Base-by-base conservation (phyloP, 2,113 vertebrate species). In the Epinephelus fuscoguttatus region DNA sequence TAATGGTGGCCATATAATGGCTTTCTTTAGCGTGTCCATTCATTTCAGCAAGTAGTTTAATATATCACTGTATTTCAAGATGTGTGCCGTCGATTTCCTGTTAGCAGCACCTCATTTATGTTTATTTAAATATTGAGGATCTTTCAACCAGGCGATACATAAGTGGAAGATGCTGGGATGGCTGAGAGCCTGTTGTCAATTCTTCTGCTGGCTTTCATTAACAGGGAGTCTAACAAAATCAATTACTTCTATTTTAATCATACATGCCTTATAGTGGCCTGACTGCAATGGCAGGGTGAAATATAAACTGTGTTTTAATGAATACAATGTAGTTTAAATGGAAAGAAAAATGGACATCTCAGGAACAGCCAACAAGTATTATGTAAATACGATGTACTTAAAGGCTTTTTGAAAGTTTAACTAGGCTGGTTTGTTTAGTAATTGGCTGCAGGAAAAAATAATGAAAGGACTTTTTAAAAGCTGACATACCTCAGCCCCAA, bases 111-210 rank as follows among this genome's bases (percentile, higher is more conserved):
- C 70, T 80, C 81, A 23, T 91, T 88, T 88, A 85, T 91, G 84
- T 90, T 91, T 91, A 89, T 93, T 90, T 88, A 91, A 91, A 85
- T 88, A 93, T 88, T 78, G 82, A 89, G 81, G 81, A 88, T 84
- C 82, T 87, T 89, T 94, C 82, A 88, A 0, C 49, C 49, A 3
- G 6, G 23, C 71, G 85, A 79, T 59, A 53, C 61, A 70, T 69
- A 81, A 75, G 66, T 74, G 70, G 67, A 80, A 59, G 78, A 86
- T 70, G 87, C 78, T 42, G 63, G 4, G 64, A 81, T n/a, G 83
- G 83, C 83, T 45, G 23, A 33, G 80, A 81, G 76, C 60, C 19
- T 49, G 17, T 27, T 68, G 90, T 74, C 90, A 78, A 82, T 93
- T 84, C 80, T 80, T 85, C 57, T 60, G 66, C 76, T 52, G 84